Conservation (phyloP, 2,797 vertebrate species). For the Carcharodon carcharias region DNA sequence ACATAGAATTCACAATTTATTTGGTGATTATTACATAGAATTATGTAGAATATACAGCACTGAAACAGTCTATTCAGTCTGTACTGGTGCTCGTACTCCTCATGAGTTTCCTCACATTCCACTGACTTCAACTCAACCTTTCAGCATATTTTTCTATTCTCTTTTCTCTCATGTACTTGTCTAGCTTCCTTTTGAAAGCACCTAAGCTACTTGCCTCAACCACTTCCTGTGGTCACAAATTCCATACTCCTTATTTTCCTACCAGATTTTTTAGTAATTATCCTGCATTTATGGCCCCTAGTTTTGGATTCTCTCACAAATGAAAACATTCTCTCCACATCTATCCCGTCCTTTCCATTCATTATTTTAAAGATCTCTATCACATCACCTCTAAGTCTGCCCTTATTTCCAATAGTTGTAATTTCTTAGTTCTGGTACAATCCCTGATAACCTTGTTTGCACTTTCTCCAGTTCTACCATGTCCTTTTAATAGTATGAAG, state of each 20-base stretch:
- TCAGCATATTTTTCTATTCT: background rate
- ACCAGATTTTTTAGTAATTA: background rate
- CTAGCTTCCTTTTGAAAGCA: background rate
- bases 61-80: background rate
- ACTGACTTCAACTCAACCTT: background rate
- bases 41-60: background rate
- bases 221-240: background rate
- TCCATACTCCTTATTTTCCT: background rate
- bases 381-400: background rate
- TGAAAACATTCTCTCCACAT: background rate
- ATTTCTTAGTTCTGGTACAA: background rate
- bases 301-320: background rate
- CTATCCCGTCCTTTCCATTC: background rate
- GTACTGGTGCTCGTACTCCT: too few relatives aligned
- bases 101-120: background rate
- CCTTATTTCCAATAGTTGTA: background rate
- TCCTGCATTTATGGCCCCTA: background rate
- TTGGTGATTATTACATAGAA: background rate
- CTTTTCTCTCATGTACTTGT: too few relatives aligned
- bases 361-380: background rate
- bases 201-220: background rate
- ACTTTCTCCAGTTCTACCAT: background rate
- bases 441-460: background rate
- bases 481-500: background rate
- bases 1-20: background rate